phyloP scores from a whole-genome alignment of 2,113 vertebrate genomes.

The Taxidea taxus region DNA sequence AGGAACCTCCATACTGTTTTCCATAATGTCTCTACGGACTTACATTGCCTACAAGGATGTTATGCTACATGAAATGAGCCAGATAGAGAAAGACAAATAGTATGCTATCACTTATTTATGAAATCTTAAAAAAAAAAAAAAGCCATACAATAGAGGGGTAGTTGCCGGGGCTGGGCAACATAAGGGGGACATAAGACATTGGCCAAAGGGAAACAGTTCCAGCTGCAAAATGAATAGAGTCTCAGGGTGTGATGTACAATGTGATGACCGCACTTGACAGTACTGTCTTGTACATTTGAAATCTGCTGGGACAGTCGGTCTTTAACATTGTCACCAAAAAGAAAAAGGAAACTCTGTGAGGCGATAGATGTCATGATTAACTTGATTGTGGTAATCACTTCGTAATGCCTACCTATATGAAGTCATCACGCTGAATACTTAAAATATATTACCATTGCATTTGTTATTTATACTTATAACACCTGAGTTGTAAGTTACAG shows the following conservation, averaged over 20 bases:
- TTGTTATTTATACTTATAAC: background rate
- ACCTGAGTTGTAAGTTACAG: no score
- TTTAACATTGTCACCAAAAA: background rate
- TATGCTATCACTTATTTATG: background rate
- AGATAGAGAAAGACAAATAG: background rate
- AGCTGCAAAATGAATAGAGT: background rate
- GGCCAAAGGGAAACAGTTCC: background rate
- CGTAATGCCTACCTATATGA: background rate
- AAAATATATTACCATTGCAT: background rate
- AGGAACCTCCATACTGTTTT: background rate
- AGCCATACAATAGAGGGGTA: background rate
- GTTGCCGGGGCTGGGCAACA: background rate
- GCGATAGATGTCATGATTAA: background rate
- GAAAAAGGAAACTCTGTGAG: background rate
- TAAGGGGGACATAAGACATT: background rate
- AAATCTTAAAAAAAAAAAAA: background rate
- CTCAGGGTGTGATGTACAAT: background rate
- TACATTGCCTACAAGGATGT: background rate
- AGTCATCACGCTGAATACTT: background rate
- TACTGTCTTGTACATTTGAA: background rate
- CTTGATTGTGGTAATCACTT: background rate
- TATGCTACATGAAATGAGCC: background rate
- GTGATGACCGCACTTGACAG: fast-evolving
- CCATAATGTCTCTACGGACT: background rate
- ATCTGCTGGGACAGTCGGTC: background rate